Evolutionary conservation across 1,140 invertebrate species (phyloP).

Genomic region (Microplitis mediator): DNA sequence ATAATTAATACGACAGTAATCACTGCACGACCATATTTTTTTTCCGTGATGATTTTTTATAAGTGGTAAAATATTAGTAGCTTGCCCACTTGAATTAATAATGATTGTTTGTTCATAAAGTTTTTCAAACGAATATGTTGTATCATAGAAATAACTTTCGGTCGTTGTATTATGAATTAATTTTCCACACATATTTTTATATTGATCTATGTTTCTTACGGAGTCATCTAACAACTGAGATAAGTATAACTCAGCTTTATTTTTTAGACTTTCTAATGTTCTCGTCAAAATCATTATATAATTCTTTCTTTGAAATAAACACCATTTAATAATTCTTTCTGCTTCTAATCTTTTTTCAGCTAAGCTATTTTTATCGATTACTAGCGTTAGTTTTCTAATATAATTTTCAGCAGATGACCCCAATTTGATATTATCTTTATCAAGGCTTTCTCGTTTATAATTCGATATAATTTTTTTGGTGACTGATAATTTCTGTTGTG

Average conservation of each 20-base stretch:
- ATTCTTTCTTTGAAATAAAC: background rate
- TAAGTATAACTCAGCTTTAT: background rate
- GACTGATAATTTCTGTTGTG: background rate
- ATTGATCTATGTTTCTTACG: background rate
- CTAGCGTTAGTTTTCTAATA: background rate
- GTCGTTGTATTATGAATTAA: background rate
- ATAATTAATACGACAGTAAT: background rate
- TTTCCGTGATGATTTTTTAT: background rate
- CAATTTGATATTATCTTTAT: background rate
- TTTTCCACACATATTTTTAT: background rate
- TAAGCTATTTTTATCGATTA: background rate
- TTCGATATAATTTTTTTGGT: background rate
- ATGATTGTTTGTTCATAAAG: background rate
- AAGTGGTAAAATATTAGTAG: conserved; percentile 10
- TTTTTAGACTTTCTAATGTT: background rate
- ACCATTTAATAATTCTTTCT: conserved; percentile 13
- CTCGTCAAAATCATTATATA: background rate
- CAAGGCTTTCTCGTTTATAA: background rate
- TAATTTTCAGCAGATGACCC: background rate
- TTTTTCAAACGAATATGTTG: background rate
- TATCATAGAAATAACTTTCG: conserved; percentile 11
- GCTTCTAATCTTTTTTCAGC: conserved; percentile 5
- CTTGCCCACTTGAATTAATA: background rate
- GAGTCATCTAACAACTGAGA: background rate
- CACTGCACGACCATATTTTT: background rate